Evolutionary conservation across 2,797 vertebrate genomes (phyloP), one percentile per base, ranked within the genome.

Genomic region (Monodelphis domestica): DNA sequence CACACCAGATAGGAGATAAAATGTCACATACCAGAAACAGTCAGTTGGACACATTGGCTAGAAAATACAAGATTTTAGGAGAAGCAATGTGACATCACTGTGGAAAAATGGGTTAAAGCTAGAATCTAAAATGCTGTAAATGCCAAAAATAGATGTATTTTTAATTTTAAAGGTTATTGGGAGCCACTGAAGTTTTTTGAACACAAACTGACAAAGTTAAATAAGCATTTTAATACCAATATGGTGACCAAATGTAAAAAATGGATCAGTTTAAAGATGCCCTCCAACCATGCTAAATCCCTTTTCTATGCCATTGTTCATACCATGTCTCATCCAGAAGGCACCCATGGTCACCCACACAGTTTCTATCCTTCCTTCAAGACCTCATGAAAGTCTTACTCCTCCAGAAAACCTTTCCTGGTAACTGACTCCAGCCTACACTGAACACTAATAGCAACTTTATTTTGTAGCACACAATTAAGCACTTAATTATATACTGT

Each of bases 401-500:
- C 91, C 59, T 24, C 54, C 12, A 0, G 26, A 33, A 78, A 89
- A 84, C 26, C 88, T 30, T 91, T 33, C 88, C 70, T 93, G 94
- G 95, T 84, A 93, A 70, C n/a, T 84, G 94, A 78, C 50, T 88
- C 12, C 93, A 95, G 78, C 90, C 95, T 87, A 94, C 95, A 92
- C 88, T 30, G 33, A 92, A 90, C 93, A 93, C 3, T 6, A 50
- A 91, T 54, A 54, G 14, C 50, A 93, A 4, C 55, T 54, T 33
- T 56, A 70, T 51, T 28, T n/a, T 70, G 0, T 50, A 87, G 4
- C 78, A 94, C 30, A 93, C 93, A 95, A 95, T 93, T 91, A 91
- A 91, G 38, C 50, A 91, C 56, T 92, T 96, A 96, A 97, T 96
- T 97, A 96, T 14, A 94, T 53, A 78, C 59, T 94, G 54, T 33